These are phyloP conservation scores for Chrysomallon squamiferum DNA, from an alignment of 1,140 invertebrate species.

Conservation along the genomic window DNA sequence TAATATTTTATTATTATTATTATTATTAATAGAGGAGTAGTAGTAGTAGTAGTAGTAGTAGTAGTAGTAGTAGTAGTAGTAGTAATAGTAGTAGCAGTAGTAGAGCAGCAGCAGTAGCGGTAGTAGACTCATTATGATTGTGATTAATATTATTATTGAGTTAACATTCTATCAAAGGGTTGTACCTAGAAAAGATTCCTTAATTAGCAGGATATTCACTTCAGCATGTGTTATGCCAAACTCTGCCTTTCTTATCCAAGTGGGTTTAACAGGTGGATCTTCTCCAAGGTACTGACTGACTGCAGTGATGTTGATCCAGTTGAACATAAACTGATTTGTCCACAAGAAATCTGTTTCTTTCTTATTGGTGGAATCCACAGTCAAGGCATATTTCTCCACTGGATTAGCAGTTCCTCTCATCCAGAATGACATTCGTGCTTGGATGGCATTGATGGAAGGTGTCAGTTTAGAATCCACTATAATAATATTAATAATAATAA, in stretches of 20 bases:
- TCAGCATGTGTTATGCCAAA: not conserved
- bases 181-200: too few relatives aligned
- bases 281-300: not conserved
- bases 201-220: not conserved
- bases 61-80: too few relatives aligned
- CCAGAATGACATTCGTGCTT: not conserved
- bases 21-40: too few relatives aligned
- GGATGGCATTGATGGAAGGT: not conserved
- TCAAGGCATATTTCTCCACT: not conserved
- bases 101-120: too few relatives aligned
- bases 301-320: conserved; percentile 2
- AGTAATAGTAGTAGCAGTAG: too few relatives aligned
- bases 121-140: too few relatives aligned
- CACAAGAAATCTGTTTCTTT: not conserved
- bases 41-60: too few relatives aligned
- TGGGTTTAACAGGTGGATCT: not conserved
- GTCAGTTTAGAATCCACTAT: not conserved
- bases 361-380: not conserved
- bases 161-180: too few relatives aligned
- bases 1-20: too few relatives aligned
- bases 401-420: not conserved
- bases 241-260: not conserved
- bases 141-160: too few relatives aligned
- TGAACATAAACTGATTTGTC: not conserved
- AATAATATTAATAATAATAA: not conserved